phyloP scores from a whole-genome alignment of 2,797 vertebrate species.

The Natrix natrix region DNA sequence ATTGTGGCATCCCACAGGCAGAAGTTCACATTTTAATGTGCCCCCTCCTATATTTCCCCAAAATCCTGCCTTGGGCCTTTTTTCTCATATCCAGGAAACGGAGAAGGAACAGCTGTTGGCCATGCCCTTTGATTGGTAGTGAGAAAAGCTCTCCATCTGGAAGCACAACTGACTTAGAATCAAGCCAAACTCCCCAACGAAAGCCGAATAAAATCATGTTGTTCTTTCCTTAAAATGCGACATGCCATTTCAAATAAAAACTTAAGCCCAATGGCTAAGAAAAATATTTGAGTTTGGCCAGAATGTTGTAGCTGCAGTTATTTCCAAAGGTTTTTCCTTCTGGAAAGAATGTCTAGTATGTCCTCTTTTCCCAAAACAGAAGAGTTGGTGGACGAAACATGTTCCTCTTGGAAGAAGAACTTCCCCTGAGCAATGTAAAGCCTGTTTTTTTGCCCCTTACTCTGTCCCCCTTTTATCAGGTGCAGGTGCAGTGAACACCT shows the following conservation, averaged over 20 bases:
- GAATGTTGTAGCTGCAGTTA: neutral
- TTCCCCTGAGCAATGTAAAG: neutral
- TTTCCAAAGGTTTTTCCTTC: neutral
- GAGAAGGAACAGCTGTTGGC: neutral
- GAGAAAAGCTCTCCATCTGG: neutral
- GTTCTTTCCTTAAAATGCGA: neutral
- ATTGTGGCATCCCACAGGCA: neutral
- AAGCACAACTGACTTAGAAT: neutral
- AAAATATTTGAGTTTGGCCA: neutral
- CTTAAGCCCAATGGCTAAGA: neutral
- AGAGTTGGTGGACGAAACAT: neutral
- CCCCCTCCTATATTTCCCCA: neutral
- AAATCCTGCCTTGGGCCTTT: neutral
- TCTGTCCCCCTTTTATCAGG: neutral
- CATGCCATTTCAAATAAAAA: neutral
- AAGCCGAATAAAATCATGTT: neutral
- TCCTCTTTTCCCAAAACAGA: neutral
- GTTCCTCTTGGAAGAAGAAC: neutral
- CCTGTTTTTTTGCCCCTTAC: neutral
- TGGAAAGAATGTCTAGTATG: neutral
- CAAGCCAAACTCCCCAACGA: neutral
- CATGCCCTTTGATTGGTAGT: neutral
- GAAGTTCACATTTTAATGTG: neutral
- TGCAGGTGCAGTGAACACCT: conserved; percentile 37
- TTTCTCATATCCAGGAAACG: neutral